Base-by-base conservation (phyloP, 2,888 invertebrate genomes). In the Sinodicranocentrus sp. region DNA sequence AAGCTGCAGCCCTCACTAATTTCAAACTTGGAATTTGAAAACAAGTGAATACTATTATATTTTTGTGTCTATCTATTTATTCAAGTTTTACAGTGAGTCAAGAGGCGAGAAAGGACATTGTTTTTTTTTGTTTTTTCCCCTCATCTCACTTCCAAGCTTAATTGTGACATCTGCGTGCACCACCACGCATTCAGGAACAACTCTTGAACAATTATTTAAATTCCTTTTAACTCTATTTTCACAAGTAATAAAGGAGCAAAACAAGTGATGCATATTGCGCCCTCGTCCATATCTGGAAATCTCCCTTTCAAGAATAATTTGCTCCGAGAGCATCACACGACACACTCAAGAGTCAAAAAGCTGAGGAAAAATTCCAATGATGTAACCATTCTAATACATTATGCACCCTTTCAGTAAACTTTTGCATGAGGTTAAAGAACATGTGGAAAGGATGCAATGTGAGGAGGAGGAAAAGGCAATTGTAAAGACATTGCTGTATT, bases 151-250 rank as follows among this genome's bases (percentile, higher is more conserved):
- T 65, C 17, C 61, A 61, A n/a, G n/a, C 61, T 73, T 75, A 77
- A 77, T 25, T 52, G 43, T 26, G 68, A 43, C 77, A 77, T 77
- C 77, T 77, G 77, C 25, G 43, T 65, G 5, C 43, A 17, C 21
- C 43, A 17, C 21, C 39, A 15, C 68, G 13, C 44, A 61, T 43
- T 13, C 39, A 73, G 28, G 10, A 52, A 54, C 65, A 76, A 67
- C 21, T 63, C 25, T 65, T 52, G 23, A 65, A 65, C 48, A 76
- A 76, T 76, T 76, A 76, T 65, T 76, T 76, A 65, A 65, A 67
- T 65, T 72, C 26, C 65, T 76, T 67, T 54, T 54, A 28, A 54
- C 48, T 65, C 39, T 52, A 63, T 76, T 77, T 77, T 67, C 77
- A 68, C 77, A 77, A 68, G 57, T 65, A 75, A 63, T 73, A 75